phyloP scores from a whole-genome alignment of 1,140 invertebrate genomes.

The Marisa cornuarietis region DNA sequence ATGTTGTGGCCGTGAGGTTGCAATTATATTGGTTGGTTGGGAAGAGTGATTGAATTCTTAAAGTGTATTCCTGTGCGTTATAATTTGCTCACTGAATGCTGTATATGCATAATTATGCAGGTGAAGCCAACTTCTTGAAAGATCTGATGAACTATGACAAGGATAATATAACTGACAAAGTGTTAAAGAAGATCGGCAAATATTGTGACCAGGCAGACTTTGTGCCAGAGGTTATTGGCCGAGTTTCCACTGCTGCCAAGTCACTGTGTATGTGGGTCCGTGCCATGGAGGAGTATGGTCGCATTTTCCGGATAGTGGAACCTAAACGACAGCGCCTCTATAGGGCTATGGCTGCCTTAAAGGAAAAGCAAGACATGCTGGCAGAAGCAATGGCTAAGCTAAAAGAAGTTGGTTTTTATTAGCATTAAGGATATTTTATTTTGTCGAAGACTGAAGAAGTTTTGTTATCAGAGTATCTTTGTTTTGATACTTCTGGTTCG shows the following conservation, averaged over 20 bases:
- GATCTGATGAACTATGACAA: conserved; percentile 72
- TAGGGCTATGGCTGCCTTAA: conserved; percentile 59
- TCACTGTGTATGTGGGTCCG: conserved; percentile 67
- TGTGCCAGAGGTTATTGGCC: conserved; percentile 67
- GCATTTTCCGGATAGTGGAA: conserved; percentile 64
- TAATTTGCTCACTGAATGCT: too few relatives aligned
- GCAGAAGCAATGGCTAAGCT: conserved; percentile 65
- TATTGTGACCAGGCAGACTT: conserved; percentile 69
- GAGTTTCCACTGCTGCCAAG: conserved; percentile 64
- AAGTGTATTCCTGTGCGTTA: too few relatives aligned
- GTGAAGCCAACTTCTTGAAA: conserved; percentile 65
- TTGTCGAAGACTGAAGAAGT: too few relatives aligned
- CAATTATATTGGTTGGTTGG: too few relatives aligned
- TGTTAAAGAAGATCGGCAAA: conserved; percentile 78
- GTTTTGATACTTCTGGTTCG: too few relatives aligned
- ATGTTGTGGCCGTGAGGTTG: too few relatives aligned
- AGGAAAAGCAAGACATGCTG: conserved; percentile 64
- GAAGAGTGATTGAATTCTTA: too few relatives aligned
- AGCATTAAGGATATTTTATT: too few relatives aligned
- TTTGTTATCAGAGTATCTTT: too few relatives aligned
- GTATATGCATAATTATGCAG: conserved; percentile 10
- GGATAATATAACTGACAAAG: conserved; percentile 81
- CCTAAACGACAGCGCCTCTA: conserved; percentile 75
- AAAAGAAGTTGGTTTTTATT: conserved; percentile 46
- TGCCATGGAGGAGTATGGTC: conserved; percentile 65